These are phyloP conservation scores for Pycnomerus fuliginosus DNA, from an alignment of 2,888 invertebrate genomes.

Conservation along the genomic window DNA sequence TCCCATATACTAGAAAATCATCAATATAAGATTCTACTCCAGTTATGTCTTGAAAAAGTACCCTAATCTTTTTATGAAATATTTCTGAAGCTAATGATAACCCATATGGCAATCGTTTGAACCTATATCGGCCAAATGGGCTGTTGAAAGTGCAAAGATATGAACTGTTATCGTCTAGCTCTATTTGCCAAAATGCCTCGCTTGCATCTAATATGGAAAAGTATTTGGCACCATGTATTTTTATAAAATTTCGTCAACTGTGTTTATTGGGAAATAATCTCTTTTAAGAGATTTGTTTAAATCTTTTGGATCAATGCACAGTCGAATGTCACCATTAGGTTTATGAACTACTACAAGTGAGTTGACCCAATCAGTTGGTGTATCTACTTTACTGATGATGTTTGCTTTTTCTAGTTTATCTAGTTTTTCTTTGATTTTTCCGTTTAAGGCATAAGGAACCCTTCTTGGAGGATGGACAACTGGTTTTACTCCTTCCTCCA, in stretches of 20 bases:
- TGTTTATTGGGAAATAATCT: constrained; percentile 3
- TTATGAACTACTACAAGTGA: constrained; percentile 13
- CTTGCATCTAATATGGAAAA: background rate
- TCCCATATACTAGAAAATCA: background rate
- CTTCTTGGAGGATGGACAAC: constrained; percentile 4
- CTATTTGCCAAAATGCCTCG: background rate
- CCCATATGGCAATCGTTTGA: background rate
- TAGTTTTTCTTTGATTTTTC: constrained; percentile 22
- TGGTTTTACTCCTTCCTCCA: constrained; percentile 3
- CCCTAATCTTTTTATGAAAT: background rate
- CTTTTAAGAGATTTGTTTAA: constrained; percentile 12
- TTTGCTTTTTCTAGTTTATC: constrained; percentile 14
- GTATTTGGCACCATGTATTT: background rate
- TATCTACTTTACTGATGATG: constrained; percentile 23
- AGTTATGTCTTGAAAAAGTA: background rate
- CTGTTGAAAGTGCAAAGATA: background rate
- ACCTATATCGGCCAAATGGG: background rate
- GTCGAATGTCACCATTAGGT: constrained; percentile 5
- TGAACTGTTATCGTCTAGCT: background rate
- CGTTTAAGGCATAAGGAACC: background rate
- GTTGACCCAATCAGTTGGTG: constrained; percentile 15
- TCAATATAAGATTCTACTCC: constrained; percentile 1
- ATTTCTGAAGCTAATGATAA: background rate
- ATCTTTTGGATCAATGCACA: constrained; percentile 13
- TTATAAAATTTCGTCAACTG: background rate